These are phyloP conservation scores for Aphaenogaster ashmeadi DNA, from an alignment of 1,140 invertebrate genomes.

Conservation along the genomic window DNA sequence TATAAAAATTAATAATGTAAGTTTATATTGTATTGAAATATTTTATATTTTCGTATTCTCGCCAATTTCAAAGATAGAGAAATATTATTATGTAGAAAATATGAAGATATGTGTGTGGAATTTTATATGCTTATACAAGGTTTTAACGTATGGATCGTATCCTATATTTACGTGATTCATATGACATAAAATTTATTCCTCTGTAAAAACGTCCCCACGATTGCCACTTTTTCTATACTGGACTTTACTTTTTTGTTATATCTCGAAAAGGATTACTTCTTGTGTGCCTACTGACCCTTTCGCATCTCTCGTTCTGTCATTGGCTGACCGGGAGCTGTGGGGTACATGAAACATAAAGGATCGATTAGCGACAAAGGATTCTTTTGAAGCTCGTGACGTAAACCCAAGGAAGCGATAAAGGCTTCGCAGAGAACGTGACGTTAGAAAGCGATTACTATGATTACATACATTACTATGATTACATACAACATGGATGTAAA, in stretches of 20 bases:
- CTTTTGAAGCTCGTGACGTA: background rate
- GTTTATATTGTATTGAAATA: background rate
- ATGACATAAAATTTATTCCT: background rate
- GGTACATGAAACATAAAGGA: slow-evolving; percentile 80
- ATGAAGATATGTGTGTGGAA: background rate
- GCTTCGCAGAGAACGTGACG: background rate
- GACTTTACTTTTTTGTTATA: slow-evolving; percentile 8
- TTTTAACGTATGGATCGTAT: background rate
- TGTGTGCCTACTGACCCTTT: slow-evolving; percentile 82
- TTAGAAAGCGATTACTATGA: slow-evolving; percentile 19
- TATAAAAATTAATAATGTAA: background rate
- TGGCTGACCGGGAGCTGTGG: slow-evolving; percentile 79
- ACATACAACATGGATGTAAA: slow-evolving; percentile 8
- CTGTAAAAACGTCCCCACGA: slow-evolving; percentile 27
- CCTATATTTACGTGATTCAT: background rate
- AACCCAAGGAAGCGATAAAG: slow-evolving; percentile 26
- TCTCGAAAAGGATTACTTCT: slow-evolving; percentile 27
- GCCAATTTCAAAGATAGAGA: background rate
- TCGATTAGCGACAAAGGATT: slow-evolving; percentile 60
- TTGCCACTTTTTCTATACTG: slow-evolving; percentile 27
- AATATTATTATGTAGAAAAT: background rate
- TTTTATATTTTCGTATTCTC: background rate
- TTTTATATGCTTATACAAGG: background rate
- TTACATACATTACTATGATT: slow-evolving; percentile 33
- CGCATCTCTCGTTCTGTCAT: slow-evolving; percentile 84